phyloP scores from a whole-genome alignment of 1,140 invertebrate species.

The Rhopalosiphum maidis region DNA sequence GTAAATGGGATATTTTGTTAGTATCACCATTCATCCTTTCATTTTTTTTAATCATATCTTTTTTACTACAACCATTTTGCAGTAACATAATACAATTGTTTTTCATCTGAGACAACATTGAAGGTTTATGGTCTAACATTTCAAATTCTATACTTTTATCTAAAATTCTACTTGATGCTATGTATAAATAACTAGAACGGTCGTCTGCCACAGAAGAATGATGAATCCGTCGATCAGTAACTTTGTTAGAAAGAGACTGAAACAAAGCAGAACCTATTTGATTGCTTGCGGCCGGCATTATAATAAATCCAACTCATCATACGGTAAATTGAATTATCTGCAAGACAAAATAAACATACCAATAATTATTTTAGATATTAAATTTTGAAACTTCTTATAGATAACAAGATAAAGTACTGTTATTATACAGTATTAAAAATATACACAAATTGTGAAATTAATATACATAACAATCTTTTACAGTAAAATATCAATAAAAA shows the following conservation, averaged over 20 bases:
- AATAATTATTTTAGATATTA: not conserved
- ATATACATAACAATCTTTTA: not conserved
- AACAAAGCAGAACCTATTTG: conserved; percentile 53
- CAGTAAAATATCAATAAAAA: not conserved
- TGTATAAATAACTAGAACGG: conserved; percentile 35
- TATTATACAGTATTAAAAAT: not conserved
- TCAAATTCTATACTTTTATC: conserved; percentile 54
- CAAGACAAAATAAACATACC: not conserved
- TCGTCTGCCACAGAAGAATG: conserved; percentile 33
- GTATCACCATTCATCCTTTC: conserved; percentile 18
- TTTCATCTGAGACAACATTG: conserved; percentile 50
- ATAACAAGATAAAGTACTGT: not conserved
- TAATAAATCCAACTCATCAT: conserved; percentile 44
- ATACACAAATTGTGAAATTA: not conserved
- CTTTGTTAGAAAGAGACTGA: conserved; percentile 46
- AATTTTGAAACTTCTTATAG: not conserved
- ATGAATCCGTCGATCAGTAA: not conserved
- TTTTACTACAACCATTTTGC: conserved; percentile 54
- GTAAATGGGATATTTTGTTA: conserved; percentile 64
- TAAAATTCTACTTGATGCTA: conserved; percentile 50
- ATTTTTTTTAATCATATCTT: conserved; percentile 40
- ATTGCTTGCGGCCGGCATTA: conserved; percentile 51
- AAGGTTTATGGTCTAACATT: conserved; percentile 49
- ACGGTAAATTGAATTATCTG: not conserved
- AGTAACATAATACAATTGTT: conserved; percentile 53